These are phyloP conservation scores for Lampropteryx suffumata DNA, from an alignment of 2,888 invertebrate species.

Conservation along the genomic window DNA sequence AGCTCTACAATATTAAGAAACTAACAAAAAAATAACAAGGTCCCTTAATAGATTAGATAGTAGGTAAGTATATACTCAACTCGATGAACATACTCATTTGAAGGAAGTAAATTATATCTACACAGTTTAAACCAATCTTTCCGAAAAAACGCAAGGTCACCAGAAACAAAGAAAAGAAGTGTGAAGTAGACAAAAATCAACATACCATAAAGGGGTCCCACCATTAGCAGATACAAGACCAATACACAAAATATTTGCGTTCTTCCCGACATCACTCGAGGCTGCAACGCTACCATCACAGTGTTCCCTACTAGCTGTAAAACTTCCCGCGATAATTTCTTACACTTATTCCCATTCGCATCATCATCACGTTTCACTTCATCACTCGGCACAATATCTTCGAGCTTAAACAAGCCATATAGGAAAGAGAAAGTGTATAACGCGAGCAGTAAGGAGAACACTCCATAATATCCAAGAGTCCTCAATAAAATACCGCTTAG, in stretches of 20 bases:
- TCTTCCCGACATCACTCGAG: slow-evolving; percentile 59
- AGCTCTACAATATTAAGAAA: too few relatives aligned
- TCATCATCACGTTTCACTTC: slow-evolving; percentile 27
- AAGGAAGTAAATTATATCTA: too few relatives aligned
- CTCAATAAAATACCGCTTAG: slow-evolving; percentile 78
- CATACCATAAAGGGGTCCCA: slow-evolving; percentile 78
- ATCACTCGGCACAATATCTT: slow-evolving; percentile 54
- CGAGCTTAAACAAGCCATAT: slow-evolving; percentile 67
- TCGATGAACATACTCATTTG: too few relatives aligned
- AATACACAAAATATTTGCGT: slow-evolving; percentile 67
- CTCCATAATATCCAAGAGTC: slow-evolving; percentile 71
- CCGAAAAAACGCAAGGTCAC: not conserved
- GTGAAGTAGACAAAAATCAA: slow-evolving; percentile 12
- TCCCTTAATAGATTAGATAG: too few relatives aligned
- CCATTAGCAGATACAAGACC: slow-evolving; percentile 68
- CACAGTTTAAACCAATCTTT: not conserved
- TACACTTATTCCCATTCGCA: slow-evolving; percentile 37
- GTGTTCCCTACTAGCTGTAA: slow-evolving; percentile 67
- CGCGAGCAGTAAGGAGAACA: slow-evolving; percentile 64
- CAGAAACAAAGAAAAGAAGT: not conserved
- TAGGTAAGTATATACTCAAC: too few relatives aligned
- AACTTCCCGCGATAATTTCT: slow-evolving; percentile 52
- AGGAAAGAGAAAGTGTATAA: slow-evolving; percentile 61
- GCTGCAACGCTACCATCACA: slow-evolving; percentile 63
- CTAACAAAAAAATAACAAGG: too few relatives aligned